phyloP scores from a whole-genome alignment of 2,888 invertebrate genomes.

The Drosophila melanocephala region DNA sequence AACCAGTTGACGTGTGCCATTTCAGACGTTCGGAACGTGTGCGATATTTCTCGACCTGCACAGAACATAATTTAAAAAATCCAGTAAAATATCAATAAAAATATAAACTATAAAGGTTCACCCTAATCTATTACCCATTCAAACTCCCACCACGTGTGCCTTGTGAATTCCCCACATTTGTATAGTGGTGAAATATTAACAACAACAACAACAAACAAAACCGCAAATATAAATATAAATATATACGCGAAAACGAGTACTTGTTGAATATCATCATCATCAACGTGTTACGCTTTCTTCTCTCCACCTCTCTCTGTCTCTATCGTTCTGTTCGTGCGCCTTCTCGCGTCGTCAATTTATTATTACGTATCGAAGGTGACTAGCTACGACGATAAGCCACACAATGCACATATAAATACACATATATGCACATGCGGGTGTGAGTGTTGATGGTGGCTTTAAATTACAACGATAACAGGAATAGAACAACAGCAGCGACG shows the following conservation, averaged over 20 bases:
- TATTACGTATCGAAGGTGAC: slow-evolving; percentile 35
- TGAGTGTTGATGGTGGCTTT: not conserved
- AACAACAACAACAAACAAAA: slow-evolving; percentile 38
- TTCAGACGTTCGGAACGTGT: slow-evolving; percentile 59
- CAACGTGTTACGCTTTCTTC: slow-evolving; percentile 21
- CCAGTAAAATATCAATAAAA: not conserved
- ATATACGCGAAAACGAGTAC: slow-evolving; percentile 46
- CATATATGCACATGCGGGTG: not conserved
- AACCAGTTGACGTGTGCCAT: slow-evolving; percentile 71
- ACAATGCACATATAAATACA: not conserved
- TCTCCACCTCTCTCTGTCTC: slow-evolving; percentile 1
- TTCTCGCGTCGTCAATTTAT: slow-evolving; percentile 17
- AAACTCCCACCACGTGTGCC: slow-evolving; percentile 36
- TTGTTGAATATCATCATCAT: slow-evolving; percentile 63
- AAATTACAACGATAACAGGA: slow-evolving; percentile 14
- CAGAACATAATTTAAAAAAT: not conserved
- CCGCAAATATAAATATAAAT: slow-evolving; percentile 20
- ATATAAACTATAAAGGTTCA: slow-evolving; percentile 2
- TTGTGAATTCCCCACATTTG: slow-evolving; percentile 52
- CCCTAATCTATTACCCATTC: not conserved
- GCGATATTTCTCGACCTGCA: slow-evolving; percentile 3
- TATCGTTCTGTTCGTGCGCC: slow-evolving; percentile 2
- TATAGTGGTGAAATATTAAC: slow-evolving; percentile 40
- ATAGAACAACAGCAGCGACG: slow-evolving; percentile 16
- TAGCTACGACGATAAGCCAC: slow-evolving; percentile 9